A percentile compares a stretch with the other conserved stretches of the same genome.
These are phyloP conservation scores for Rousettus madagascariensis DNA, from an alignment of 2,797 vertebrate genomes.

Conservation along the genomic window DNA sequence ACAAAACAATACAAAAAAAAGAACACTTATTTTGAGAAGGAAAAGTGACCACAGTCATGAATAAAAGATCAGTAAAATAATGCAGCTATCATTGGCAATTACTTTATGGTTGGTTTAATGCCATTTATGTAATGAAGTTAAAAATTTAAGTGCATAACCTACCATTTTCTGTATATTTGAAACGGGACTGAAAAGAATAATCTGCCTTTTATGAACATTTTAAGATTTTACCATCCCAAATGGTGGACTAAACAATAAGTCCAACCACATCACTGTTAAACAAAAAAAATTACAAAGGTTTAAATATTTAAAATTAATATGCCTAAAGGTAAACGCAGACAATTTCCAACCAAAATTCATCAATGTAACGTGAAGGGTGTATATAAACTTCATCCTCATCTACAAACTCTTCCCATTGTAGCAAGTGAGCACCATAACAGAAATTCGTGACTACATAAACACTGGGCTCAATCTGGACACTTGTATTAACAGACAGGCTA, in stretches of 20 bases:
- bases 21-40: slow-evolving; percentile 53
- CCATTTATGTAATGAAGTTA: slow-evolving; percentile 63
- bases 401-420: not conserved
- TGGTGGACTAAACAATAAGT: slow-evolving; percentile 17
- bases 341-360: slow-evolving; percentile 33
- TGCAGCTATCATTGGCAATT: slow-evolving; percentile 48
- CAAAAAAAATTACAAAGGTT: slow-evolving; percentile 40
- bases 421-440: not conserved
- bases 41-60: slow-evolving; percentile 46
- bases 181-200: slow-evolving; percentile 57
- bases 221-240: slow-evolving; percentile 6
- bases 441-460: slow-evolving; percentile 4
- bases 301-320: slow-evolving; percentile 62
- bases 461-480: not conserved
- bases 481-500: not conserved
- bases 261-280: not conserved
- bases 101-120: slow-evolving; percentile 66
- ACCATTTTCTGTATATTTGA: slow-evolving; percentile 61
- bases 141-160: slow-evolving; percentile 33
- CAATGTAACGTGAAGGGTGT: slow-evolving; percentile 1
- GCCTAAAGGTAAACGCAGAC: slow-evolving; percentile 55
- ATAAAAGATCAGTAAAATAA: slow-evolving; percentile 62
- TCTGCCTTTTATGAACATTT: slow-evolving; percentile 53
- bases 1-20: slow-evolving; percentile 2
- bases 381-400: slow-evolving; percentile 43